Evolutionary conservation across 2,113 vertebrate genomes (phyloP).

Genomic region (Chloropsis hardwickii): DNA sequence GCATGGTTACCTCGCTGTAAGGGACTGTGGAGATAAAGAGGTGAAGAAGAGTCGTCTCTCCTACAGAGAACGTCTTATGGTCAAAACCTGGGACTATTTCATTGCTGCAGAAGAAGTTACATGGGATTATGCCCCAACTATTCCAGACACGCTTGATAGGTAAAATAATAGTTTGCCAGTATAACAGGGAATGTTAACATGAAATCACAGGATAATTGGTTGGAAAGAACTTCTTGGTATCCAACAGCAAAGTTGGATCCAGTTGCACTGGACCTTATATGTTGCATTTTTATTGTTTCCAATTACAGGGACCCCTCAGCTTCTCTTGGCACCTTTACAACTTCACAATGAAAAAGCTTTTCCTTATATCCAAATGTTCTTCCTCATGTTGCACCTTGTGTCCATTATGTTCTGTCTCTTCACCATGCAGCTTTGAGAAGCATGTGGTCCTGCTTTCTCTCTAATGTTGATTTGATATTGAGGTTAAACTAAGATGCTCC

Average conservation of each 20-base stretch:
- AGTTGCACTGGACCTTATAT: neutral
- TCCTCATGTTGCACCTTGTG: neutral
- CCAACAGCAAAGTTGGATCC: neutral
- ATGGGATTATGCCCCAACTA: slow-evolving; percentile 88
- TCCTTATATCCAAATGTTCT: neutral
- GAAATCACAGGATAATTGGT: neutral
- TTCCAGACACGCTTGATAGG: slow-evolving; percentile 78
- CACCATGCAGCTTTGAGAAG: neutral
- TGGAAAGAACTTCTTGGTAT: neutral
- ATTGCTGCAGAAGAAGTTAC: slow-evolving; percentile 90
- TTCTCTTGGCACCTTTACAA: neutral
- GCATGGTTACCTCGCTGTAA: slow-evolving; percentile 80
- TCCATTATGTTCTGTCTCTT: neutral
- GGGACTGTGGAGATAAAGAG: slow-evolving; percentile 72
- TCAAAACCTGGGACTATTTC: slow-evolving; percentile 86
- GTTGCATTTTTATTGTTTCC: neutral
- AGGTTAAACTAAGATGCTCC: no score
- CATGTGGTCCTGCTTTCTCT: neutral
- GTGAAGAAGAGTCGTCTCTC: slow-evolving; percentile 68
- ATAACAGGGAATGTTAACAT: neutral
- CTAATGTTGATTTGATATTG: no score
- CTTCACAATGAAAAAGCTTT: neutral
- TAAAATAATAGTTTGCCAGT: slow-evolving; percentile 48
- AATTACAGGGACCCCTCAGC: neutral
- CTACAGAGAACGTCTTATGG: slow-evolving; percentile 65